phyloP scores from a whole-genome alignment of 2,888 invertebrate species.

The Parasteatoda lunata region DNA sequence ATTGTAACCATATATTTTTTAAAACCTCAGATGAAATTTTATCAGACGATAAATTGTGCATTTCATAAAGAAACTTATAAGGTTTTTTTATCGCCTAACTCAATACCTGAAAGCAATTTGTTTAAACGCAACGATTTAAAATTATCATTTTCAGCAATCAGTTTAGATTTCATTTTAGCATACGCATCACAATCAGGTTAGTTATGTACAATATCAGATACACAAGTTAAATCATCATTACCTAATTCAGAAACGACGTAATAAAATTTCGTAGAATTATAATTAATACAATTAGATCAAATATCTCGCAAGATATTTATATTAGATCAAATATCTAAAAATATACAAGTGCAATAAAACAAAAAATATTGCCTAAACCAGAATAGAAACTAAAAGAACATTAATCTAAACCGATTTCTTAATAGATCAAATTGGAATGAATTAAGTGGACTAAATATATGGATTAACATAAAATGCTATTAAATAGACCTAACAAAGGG shows the following conservation, averaged over 20 bases:
- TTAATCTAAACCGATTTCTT: no score
- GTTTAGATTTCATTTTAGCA: background rate
- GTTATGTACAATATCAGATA: background rate
- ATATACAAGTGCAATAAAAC: no score
- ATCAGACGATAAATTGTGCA: background rate
- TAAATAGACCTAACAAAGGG: no score
- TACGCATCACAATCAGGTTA: background rate
- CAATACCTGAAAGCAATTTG: background rate
- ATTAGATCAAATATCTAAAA: no score
- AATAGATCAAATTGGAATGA: no score
- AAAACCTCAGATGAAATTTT: background rate
- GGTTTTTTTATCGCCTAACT: background rate
- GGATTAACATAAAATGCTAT: no score
- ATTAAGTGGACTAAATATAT: no score
- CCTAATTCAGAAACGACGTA: background rate
- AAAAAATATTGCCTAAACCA: no score
- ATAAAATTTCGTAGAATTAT: no score
- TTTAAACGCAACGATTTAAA: constrained; percentile 3
- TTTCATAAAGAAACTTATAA: background rate
- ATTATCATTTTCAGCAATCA: background rate
- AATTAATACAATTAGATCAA: no score
- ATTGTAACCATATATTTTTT: background rate
- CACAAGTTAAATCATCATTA: background rate
- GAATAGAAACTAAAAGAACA: no score
- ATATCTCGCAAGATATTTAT: no score